Conservation (phyloP, 2,797 vertebrate genomes). For the Cuculus canorus region DNA sequence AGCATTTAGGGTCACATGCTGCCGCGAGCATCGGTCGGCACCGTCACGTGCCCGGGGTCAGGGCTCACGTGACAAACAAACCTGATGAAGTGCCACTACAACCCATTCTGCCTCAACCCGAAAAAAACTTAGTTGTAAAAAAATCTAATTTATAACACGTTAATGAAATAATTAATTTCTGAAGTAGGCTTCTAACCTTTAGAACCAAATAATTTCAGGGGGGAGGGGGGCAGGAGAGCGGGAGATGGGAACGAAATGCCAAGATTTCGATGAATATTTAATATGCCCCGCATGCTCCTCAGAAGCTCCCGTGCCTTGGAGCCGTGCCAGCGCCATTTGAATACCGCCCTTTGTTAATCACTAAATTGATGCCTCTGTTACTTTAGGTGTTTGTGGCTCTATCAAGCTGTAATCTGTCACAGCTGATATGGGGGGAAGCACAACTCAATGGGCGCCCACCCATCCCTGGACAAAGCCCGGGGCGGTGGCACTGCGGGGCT, state of each 20-base stretch:
- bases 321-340: conserved; percentile 70
- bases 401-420: conserved; percentile 21
- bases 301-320: conserved; percentile 62
- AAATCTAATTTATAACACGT: not conserved
- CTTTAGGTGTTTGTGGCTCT: not conserved
- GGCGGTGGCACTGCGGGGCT: not conserved
- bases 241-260: conserved; percentile 21
- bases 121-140: not conserved
- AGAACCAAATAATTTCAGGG: not conserved
- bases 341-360: conserved; percentile 76
- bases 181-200: not conserved
- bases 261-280: conserved; percentile 74
- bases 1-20: conserved; percentile 72
- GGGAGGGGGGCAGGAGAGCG: not conserved
- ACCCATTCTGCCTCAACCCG: not conserved
- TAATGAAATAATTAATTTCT: not conserved
- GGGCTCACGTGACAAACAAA: conserved; percentile 67
- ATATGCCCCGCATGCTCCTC: conserved; percentile 32
- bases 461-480: not conserved
- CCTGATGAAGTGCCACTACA: conserved; percentile 9
- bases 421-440: not conserved
- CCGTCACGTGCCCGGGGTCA: conserved; percentile 70
- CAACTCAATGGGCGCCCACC: not conserved
- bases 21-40: conserved; percentile 56
- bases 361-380: conserved; percentile 42